Base-by-base conservation (phyloP, 2,113 vertebrate genomes). In the Chelonoidis abingdonii region DNA sequence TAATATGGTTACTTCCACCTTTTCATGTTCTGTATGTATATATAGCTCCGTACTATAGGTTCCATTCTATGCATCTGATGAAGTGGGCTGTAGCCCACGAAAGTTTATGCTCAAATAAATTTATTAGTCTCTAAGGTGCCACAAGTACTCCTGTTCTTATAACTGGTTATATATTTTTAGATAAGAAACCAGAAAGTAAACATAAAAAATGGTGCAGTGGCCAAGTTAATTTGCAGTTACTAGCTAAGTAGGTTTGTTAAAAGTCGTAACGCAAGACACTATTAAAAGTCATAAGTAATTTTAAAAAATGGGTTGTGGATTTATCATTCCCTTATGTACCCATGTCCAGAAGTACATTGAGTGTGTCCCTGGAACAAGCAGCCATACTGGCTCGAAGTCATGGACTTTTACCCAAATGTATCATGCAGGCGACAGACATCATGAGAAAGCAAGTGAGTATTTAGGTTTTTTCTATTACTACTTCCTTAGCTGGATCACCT, bases 391-490 rank as follows among this genome's bases (percentile, higher is more conserved):
- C 99, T 1, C 98, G 99, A 87, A 99, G 99, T 97, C 99, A 99
- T 0, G 99, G 99, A 1, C 98, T 99, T 72, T 95, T 99, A 91
- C 99, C 99, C 12, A 99, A 99, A 91, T 99, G 99, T 53, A 98
- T 99, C 97, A 99, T 99, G 99, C 99, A 99, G 96, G 99, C 99
- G 31, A 99, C 99, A 87, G 99, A 99, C 97, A 99, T 99, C 93
- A 99, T 99, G 99, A 98, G 99, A 21, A 99, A 99, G 98, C 99
- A 99, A 98, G 99, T 99, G 59, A 89, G 97, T 83, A 2, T 10
- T 2, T 19, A 44, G 44, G 4, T 11, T 11, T 5, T 47, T 78
- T 12, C 41, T 78, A 38, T 59, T 53, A 21, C n/a, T 31, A 17
- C 16, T 65, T 52, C 38, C 29, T 54, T 57, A 41, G 38, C 29